Evolutionary conservation across 2,113 vertebrate genomes (phyloP).

Genomic region (Sebastes schlegelii): DNA sequence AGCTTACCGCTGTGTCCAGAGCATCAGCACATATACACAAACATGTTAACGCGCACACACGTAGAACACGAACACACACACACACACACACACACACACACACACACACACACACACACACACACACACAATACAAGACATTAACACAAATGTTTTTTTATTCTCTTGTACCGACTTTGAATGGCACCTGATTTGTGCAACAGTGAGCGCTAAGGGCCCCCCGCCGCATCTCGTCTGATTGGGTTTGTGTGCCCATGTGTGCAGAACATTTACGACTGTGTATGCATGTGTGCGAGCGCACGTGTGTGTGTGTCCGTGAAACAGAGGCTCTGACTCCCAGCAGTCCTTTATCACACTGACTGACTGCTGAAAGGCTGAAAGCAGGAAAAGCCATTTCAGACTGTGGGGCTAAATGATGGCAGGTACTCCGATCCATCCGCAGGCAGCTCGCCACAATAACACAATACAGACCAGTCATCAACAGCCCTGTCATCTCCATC

Average conservation of each 20-base stretch:
- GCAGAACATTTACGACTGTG: constrained; percentile 55
- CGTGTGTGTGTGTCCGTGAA: constrained; percentile 47
- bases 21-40: constrained; percentile 22
- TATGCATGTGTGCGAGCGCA: not conserved
- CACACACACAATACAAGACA: not conserved
- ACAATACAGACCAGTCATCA: constrained; percentile 67
- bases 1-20: constrained; percentile 52
- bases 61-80: not conserved
- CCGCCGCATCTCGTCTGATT: constrained; percentile 50
- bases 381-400: constrained; percentile 69
- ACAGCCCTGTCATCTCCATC: constrained; percentile 71
- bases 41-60: constrained; percentile 10
- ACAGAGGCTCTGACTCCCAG: constrained; percentile 68
- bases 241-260: constrained; percentile 53
- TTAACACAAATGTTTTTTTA: constrained; percentile 20
- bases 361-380: constrained; percentile 74
- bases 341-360: constrained; percentile 77
- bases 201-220: constrained; percentile 22
- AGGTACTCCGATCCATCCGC: constrained; percentile 69
- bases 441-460: constrained; percentile 63
- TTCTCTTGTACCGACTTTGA: constrained; percentile 29
- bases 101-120: constrained; percentile 6
- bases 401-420: constrained; percentile 72
- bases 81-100: constrained; percentile 8
- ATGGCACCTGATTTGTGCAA: constrained; percentile 49